Evolutionary conservation across 1,140 invertebrate species (phyloP), one percentile per base, ranked within the genome.

Genomic region (Berghia stephanieae): DNA sequence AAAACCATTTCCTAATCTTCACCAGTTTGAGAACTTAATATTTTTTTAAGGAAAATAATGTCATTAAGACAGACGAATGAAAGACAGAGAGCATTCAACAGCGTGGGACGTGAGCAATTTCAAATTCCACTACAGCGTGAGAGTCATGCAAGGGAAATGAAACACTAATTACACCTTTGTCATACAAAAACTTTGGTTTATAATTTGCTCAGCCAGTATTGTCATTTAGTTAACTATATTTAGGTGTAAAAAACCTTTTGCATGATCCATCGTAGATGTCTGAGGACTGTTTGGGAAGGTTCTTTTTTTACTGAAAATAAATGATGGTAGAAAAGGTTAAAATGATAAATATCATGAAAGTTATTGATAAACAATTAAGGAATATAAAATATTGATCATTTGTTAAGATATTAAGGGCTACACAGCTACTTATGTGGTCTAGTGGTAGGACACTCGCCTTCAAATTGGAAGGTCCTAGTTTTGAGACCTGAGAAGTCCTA

Each of bases 201-300:
- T 24, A 49, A 40, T 24, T n/a, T 13, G 24, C 34, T n/a, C 31
- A 67, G 31, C 4, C 6, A 55, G 27, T 27, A 40, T 27, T 78
- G 44, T 18, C 1, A 21, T 27, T 36, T 24, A 13, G 16, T 74
- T 16, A 71, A 18, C 43, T 49, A 27, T 73, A n/a, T 24, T 21
- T 18, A 31, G n/a, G 16, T 24, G 27, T 24, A 24, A 66, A 40
- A 31, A 77, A 88, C 96, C 87, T 98, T 98, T 86, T 98, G 96
- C 88, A 97, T 92, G 93, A 98, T 97, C 96, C 96, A 98, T 92
- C 94, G 91, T 81, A 98, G 90, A 88, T 97, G 94, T 66, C 93
- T 92, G 4, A 97, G 88, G n/a, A 92, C 92, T 63, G 93, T 93
- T 90, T 97, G 95, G 72, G 93, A 91, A 67, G 92, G 57, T 27